phyloP scores from a whole-genome alignment of 1,140 invertebrate species.

The Caerostris darwini region DNA sequence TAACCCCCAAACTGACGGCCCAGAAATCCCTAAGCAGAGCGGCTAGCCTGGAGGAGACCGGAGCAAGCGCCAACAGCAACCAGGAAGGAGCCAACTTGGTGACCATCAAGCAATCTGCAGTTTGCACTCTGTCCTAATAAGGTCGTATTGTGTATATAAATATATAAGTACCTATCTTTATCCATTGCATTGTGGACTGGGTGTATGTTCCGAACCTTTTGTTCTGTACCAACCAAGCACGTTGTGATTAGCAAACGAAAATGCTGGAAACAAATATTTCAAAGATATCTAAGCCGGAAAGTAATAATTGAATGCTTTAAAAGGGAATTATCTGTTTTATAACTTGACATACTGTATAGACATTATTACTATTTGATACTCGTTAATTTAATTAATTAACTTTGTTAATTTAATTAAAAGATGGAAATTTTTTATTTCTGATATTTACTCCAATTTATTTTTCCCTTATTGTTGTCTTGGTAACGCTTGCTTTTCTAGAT shows the following conservation, averaged over 20 bases:
- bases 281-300: not conserved
- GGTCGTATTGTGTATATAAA: constrained; percentile 8
- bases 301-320: not conserved
- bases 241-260: not conserved
- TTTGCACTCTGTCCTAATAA: constrained; percentile 63
- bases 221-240: not conserved
- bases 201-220: constrained; percentile 32
- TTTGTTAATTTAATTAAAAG: too few species aligned
- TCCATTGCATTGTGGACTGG: not conserved
- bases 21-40: constrained; percentile 71
- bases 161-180: not conserved
- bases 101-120: constrained; percentile 52
- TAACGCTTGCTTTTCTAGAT: too few species aligned
- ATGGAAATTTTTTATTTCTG: too few species aligned
- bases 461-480: too few species aligned
- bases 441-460: too few species aligned
- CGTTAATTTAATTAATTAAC: not conserved
- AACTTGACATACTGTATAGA: not conserved
- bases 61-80: constrained; percentile 51
- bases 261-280: constrained; percentile 34
- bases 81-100: constrained; percentile 19
- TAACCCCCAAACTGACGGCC: constrained; percentile 51
- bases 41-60: constrained; percentile 71
- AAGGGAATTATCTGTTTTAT: not conserved
- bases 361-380: not conserved